Evolutionary conservation across 2,888 invertebrate species (phyloP), one percentile per base, ranked within the genome.

Genomic region (Eupithecia exiguata): DNA sequence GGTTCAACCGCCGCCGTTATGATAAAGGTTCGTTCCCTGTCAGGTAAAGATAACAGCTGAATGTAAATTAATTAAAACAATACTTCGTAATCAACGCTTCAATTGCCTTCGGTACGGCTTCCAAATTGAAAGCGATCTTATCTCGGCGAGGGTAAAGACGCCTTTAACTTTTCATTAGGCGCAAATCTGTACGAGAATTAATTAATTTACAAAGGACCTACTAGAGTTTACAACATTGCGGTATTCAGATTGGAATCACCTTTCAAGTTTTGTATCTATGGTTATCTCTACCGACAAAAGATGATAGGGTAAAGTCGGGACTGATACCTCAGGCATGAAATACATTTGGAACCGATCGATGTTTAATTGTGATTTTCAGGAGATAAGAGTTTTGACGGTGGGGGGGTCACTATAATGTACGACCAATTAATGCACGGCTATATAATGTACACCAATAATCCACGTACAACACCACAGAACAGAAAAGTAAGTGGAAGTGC

Each of bases 61-160:
- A 69, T 71, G 49, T 69, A 69, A 72, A 61, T 75, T 75, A 74
- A 77, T 79, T 74, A 71, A 75, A 73, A 75, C 70, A 74, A 77
- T 74, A 72, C 77, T 65, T 62, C 63, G 69, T 70, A 75, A 75
- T 80, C 67, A 73, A 79, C 61, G 72, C 49, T 67, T 66, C 70
- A 74, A 77, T 73, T 71, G 70, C 68, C 68, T 72, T 70, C 72
- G 40, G 43, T 66, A 72, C 25, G 75, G 66, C 73, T 74, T 76
- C 67, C 68, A 70, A 74, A 74, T 76, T 76, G 69, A 74, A 73
- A 73, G 70, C 62, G 71, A 70, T 74, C 63, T 71, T 74, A 71
- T 76, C 75, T 72, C 43, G 71, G 61, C 66, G 72, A 73, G 71
- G 73, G 75, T 73, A 69, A 73, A 72, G 75, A 71, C 75, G 75